These are phyloP conservation scores for Orcinus orca DNA, from an alignment of 2,113 vertebrate genomes.

Conservation along the genomic window DNA sequence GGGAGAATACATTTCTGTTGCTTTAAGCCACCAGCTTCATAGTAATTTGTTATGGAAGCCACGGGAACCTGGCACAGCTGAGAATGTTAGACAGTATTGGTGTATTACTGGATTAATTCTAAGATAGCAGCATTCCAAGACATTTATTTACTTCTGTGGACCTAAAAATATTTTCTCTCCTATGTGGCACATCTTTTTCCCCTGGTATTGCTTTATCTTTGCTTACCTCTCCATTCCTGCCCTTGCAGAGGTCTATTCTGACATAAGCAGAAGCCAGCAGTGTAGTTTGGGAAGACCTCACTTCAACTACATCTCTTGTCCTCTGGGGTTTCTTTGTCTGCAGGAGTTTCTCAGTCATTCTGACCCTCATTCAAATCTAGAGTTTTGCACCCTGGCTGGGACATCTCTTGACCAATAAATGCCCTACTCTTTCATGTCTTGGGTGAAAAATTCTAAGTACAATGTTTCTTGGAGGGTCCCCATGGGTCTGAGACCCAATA, in stretches of 20 bases:
- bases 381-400: fast-evolving
- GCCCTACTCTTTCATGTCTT: neutral
- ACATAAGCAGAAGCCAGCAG: neutral
- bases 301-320: neutral
- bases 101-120: neutral
- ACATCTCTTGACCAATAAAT: neutral
- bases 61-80: neutral
- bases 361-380: neutral
- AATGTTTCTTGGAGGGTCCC: neutral
- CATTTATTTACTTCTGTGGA: neutral
- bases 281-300: neutral
- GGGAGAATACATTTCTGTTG: neutral
- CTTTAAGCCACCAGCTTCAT: neutral
- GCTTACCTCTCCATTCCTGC: fast-evolving
- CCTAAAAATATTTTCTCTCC: neutral
- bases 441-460: neutral
- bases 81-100: conserved; percentile 25
- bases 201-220: neutral
- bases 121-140: conserved; percentile 36
- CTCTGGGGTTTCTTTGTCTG: neutral
- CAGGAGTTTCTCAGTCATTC: neutral
- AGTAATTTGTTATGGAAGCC: neutral
- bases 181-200: fast-evolving
- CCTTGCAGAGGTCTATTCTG: neutral
- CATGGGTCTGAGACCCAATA: neutral